Evolutionary conservation across 2,888 invertebrate genomes (phyloP), one percentile per base, ranked within the genome.

Genomic region (Apodemia hepburni): DNA sequence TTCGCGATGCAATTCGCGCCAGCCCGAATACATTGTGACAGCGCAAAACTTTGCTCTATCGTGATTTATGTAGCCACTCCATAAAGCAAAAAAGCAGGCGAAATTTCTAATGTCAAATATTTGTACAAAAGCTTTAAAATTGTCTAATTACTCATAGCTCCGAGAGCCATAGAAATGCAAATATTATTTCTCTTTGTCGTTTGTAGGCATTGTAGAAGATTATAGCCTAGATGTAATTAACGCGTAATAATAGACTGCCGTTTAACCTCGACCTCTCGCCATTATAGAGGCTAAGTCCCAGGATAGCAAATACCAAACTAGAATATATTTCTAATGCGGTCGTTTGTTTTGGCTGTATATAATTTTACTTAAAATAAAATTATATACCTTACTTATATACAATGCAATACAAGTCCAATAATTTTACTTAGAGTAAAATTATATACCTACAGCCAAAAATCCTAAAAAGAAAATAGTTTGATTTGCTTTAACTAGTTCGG

Each of bases 91-190:
- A 51, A 12, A 27, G 9, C 17, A 1, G 51, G 11, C 27, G 51
- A 67, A 70, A 74, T 72, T 76, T 78, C 75, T 22, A 4, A 17
- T 49, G 8, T 4, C 49, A 17, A 49, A 18, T 22, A 51, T 42
- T 42, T 15, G 42, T 51, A 51, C 12, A 51, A 51, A 51, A 51
- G 51, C 51, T 51, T 51, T 27, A 18, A 27, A 51, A 51, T 51
- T 51, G 51, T 12, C 12, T 27, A 54, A 27, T 54, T 27, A 54
- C 22, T 27, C 54, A 5, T 12, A 27, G 18, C 22, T 12, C 22
- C 22, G 22, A 22, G 12, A 18, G 51, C 54, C 27, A 54, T 54
- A 54, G 54, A 54, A 27, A 54, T 54, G 54, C 54, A 22, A 54
- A 54, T 54, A 54, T 54, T 54, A 54, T 54, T 54, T 54, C 54